Evolutionary conservation across 2,797 vertebrate species (phyloP).

Genomic region (Chaenodraco wilsoni): DNA sequence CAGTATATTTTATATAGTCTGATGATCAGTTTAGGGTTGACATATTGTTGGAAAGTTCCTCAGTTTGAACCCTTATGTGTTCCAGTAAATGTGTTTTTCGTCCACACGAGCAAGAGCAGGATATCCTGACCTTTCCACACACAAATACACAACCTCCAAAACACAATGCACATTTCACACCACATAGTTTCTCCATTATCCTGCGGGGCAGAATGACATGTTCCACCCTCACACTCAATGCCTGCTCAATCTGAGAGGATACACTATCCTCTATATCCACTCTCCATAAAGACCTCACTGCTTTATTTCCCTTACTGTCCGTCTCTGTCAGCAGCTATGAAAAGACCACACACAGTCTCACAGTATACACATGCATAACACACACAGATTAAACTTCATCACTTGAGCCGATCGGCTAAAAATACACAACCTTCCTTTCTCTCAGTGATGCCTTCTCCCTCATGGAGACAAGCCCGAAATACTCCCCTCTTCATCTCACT

Average conservation of each 20-base stretch:
- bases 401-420: constrained; percentile 47
- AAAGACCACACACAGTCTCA: constrained; percentile 13
- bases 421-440: constrained; percentile 66
- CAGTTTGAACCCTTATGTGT: constrained; percentile 22
- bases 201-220: constrained; percentile 9
- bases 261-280: constrained; percentile 23
- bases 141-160: constrained; percentile 34
- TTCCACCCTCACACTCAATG: constrained; percentile 23
- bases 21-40: background rate
- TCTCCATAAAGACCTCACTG: constrained; percentile 10
- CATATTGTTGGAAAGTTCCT: constrained; percentile 18
- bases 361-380: constrained; percentile 16
- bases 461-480: constrained; percentile 32
- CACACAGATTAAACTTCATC: constrained; percentile 39
- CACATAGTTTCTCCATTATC: constrained; percentile 47
- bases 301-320: constrained; percentile 6
- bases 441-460: constrained; percentile 33
- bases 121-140: constrained; percentile 68
- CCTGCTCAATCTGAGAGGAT: constrained; percentile 12
- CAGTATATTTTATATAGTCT: no score
- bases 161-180: constrained; percentile 61
- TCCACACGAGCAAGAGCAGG: constrained; percentile 61
- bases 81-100: constrained; percentile 51
- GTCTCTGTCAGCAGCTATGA: constrained; percentile 15
- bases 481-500: constrained; percentile 24